Percentiles rank a stretch among this genome's conserved stretches.
Evolutionary conservation across 2,797 vertebrate species (phyloP).

Genomic region (Aldrovandia affinis): DNA sequence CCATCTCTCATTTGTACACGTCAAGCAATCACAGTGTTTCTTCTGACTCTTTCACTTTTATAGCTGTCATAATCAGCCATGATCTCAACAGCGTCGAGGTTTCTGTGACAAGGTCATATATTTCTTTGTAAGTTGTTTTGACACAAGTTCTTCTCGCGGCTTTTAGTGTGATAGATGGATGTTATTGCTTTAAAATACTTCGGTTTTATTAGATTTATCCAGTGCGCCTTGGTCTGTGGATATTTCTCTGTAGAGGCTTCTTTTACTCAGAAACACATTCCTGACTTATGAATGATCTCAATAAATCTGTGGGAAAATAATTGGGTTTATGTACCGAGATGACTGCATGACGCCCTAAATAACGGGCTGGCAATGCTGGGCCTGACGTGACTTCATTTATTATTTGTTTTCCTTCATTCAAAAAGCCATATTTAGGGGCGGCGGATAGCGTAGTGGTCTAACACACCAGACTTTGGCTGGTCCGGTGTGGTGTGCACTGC

Average conservation of each 20-base stretch:
- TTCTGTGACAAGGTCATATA: not conserved
- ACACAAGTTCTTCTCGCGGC: not conserved
- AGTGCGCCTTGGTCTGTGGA: not conserved
- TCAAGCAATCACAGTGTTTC: not conserved
- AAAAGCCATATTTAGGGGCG: not conserved
- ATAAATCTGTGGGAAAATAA: slow-evolving; percentile 40
- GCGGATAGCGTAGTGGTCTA: too few relatives aligned
- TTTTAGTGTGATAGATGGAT: not conserved
- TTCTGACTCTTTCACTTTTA: not conserved
- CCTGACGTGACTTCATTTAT: not conserved
- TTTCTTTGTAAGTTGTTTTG: not conserved
- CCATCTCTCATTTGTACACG: not conserved
- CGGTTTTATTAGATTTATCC: not conserved
- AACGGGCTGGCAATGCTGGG: not conserved
- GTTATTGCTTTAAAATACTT: not conserved
- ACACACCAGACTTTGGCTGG: too few relatives aligned
- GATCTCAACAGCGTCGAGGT: not conserved
- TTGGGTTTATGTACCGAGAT: slow-evolving; percentile 35
- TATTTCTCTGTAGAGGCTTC: not conserved
- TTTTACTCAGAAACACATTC: not conserved
- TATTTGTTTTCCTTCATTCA: not conserved
- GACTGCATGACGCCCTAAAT: not conserved
- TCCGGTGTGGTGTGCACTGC: too few relatives aligned
- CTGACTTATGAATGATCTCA: slow-evolving; percentile 42
- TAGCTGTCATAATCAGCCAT: not conserved